These are phyloP conservation scores for Sebastes fasciatus DNA, from an alignment of 2,113 vertebrate species.

Conservation along the genomic window DNA sequence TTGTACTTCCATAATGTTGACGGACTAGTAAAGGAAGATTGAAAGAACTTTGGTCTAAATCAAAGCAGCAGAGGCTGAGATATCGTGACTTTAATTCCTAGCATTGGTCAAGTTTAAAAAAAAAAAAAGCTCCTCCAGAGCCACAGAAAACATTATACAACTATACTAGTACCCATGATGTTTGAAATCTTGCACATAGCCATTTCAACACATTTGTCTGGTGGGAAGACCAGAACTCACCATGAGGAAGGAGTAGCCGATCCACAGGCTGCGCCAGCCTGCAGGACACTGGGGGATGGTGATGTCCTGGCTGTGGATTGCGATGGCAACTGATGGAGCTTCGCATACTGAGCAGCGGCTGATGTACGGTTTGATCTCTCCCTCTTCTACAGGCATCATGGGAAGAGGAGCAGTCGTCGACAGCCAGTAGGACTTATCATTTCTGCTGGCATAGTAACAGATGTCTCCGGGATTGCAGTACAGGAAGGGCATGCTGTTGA, in stretches of 20 bases:
- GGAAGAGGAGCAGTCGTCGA: conserved; percentile 96
- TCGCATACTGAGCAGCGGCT: conserved; percentile 98
- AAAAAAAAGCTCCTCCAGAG: background rate
- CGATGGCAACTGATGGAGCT: conserved; percentile 95
- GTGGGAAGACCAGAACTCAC: conserved; percentile 75
- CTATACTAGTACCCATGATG: background rate
- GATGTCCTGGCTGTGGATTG: conserved; percentile 95
- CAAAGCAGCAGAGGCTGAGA: background rate
- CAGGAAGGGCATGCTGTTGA: conserved; percentile 98
- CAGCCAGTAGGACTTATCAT: conserved; percentile 98
- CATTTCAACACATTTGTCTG: background rate
- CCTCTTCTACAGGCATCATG: conserved; percentile 97
- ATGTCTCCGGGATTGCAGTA: conserved; percentile 97
- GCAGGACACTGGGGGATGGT: conserved; percentile 93
- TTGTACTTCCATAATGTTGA: background rate
- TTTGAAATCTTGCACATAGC: background rate
- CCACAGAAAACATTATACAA: background rate
- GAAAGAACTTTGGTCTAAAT: background rate
- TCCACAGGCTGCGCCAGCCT: conserved; percentile 98
- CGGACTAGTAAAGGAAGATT: background rate
- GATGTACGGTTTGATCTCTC: conserved; percentile 93
- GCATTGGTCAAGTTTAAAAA: background rate
- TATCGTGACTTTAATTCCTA: background rate
- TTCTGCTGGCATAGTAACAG: conserved; percentile 96
- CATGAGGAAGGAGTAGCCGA: conserved; percentile 99